phyloP scores from a whole-genome alignment of 2,888 invertebrate genomes.

The Microctonus hyperodae region DNA sequence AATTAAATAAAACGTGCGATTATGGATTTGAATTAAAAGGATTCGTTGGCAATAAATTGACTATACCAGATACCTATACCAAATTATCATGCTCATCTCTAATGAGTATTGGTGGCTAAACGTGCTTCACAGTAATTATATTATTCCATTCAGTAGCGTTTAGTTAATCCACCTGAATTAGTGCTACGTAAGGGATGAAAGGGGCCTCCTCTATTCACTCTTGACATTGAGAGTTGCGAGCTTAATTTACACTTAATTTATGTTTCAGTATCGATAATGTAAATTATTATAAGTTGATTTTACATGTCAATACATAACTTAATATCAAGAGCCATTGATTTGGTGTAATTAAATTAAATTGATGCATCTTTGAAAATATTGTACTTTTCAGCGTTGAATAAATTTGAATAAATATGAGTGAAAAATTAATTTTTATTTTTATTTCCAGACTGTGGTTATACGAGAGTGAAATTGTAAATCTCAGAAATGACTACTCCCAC shows the following conservation, averaged over 20 bases:
- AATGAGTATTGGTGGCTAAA: constrained; percentile 17
- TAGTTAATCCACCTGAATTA: constrained; percentile 34
- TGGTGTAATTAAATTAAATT: background rate
- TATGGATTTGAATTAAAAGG: background rate
- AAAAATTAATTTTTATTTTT: no score
- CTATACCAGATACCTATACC: background rate
- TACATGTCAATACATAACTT: background rate
- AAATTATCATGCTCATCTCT: background rate
- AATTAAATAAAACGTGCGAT: background rate
- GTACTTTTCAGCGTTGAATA: no score
- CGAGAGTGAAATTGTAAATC: background rate
- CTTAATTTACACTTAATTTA: constrained; percentile 27
- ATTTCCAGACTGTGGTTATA: no score
- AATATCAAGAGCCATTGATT: background rate
- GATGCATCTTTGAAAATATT: no score
- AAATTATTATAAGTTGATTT: background rate
- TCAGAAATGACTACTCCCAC: background rate
- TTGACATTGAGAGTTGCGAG: constrained; percentile 29
- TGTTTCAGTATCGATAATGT: background rate
- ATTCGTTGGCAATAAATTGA: background rate
- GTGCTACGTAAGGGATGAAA: constrained; percentile 29
- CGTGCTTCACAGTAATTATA: constrained; percentile 28
- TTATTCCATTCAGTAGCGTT: constrained; percentile 31
- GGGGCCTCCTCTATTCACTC: constrained; percentile 12
- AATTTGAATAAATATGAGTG: no score